Percentiles rank a stretch among this genome's conserved stretches.
Conservation (phyloP, 2,113 vertebrate genomes). For the Caracal caracal region DNA sequence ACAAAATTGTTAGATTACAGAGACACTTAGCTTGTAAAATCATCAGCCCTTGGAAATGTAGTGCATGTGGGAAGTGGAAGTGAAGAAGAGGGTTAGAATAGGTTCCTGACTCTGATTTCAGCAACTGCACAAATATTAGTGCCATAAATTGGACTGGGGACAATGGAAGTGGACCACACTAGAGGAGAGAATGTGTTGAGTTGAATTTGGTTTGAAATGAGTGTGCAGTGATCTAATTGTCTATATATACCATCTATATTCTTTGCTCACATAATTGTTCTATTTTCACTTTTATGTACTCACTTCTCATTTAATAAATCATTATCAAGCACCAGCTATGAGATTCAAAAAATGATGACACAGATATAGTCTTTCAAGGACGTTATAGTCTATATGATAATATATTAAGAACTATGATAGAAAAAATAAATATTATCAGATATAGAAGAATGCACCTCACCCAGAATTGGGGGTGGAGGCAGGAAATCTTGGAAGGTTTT, state of each 20-base stretch:
- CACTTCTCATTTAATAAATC: neutral
- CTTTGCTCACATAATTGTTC: neutral
- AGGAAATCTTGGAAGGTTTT: neutral
- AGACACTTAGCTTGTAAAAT: neutral
- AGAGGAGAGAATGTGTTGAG: neutral
- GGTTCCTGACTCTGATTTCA: neutral
- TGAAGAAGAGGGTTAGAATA: neutral
- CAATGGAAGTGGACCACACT: neutral
- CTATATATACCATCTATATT: neutral
- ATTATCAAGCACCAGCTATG: neutral
- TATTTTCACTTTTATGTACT: neutral
- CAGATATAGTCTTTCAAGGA: neutral
- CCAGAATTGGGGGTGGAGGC: neutral
- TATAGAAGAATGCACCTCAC: neutral
- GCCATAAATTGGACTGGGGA: neutral
- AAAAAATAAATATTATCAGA: neutral
- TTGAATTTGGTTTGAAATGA: neutral
- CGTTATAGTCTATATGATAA: neutral
- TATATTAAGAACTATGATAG: neutral
- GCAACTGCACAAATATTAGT: neutral
- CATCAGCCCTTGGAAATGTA: neutral
- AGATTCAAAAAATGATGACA: neutral
- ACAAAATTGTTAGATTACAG: neutral
- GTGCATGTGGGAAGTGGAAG: neutral
- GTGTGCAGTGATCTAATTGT: neutral